These are phyloP conservation scores for Coecobrya sp. DNA, from an alignment of 2,888 invertebrate genomes.

Conservation along the genomic window DNA sequence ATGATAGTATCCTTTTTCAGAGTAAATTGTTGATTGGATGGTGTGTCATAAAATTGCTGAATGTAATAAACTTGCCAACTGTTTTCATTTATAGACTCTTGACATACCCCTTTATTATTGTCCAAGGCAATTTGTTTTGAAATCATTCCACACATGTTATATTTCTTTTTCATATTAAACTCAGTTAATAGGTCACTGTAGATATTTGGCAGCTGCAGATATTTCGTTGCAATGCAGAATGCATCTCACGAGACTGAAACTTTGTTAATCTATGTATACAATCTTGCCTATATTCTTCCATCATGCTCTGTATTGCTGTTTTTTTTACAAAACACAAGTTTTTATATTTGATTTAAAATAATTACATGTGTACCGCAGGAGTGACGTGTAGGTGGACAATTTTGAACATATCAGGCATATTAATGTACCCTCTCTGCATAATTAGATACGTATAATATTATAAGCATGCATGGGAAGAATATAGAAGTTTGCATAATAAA, in stretches of 20 bases:
- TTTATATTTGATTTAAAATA: background rate
- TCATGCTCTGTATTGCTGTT: no score
- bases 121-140: background rate
- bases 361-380: background rate
- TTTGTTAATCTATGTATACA: background rate
- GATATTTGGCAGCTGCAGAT: background rate
- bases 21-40: slow-evolving; percentile 51
- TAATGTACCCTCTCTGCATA: background rate
- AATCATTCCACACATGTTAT: background rate
- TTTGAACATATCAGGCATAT: background rate
- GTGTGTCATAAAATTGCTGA: slow-evolving; percentile 43
- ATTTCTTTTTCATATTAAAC: slow-evolving; percentile 34
- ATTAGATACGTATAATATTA: background rate
- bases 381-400: background rate
- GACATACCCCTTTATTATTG: slow-evolving; percentile 20
- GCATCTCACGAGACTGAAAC: background rate
- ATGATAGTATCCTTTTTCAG: slow-evolving; percentile 57
- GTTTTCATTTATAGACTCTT: slow-evolving; percentile 14
- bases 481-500: background rate
- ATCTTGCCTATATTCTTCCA: background rate
- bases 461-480: background rate
- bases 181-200: slow-evolving; percentile 41
- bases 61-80: slow-evolving; percentile 56
- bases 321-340: background rate
- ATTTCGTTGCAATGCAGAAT: background rate